phyloP scores from a whole-genome alignment of 2,888 invertebrate genomes.

The Graphium colonna region DNA sequence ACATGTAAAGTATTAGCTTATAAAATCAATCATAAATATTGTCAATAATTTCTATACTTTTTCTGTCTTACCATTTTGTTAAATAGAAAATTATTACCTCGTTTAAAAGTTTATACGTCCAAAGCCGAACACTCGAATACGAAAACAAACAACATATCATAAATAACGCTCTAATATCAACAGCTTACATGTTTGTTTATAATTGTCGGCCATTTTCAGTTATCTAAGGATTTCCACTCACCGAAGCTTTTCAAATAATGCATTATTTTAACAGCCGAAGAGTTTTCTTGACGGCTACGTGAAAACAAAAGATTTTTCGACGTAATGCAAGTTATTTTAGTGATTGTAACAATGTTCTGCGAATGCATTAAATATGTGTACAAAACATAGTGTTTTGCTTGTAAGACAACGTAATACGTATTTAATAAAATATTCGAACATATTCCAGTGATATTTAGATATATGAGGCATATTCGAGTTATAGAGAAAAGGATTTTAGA shows the following conservation, averaged over 20 bases:
- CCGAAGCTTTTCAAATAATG: constrained; percentile 3
- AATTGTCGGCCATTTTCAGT: neutral
- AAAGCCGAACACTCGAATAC: constrained; percentile 10
- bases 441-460: too few relatives aligned
- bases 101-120: neutral
- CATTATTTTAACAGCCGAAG: neutral
- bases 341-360: neutral
- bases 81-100: neutral
- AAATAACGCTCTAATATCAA: constrained; percentile 19
- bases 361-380: too few relatives aligned
- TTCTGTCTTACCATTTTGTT: neutral
- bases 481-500: too few relatives aligned
- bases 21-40: too few relatives aligned
- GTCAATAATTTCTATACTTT: too few relatives aligned
- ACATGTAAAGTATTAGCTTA: too few relatives aligned
- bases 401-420: too few relatives aligned
- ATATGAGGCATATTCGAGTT: too few relatives aligned
- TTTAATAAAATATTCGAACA: too few relatives aligned
- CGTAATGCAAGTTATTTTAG: neutral
- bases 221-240: constrained; percentile 1
- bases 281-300: neutral
- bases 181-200: constrained; percentile 14
- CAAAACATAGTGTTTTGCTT: too few relatives aligned
- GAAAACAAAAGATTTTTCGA: neutral
- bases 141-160: constrained; percentile 16